These are phyloP conservation scores for Ericerus pela DNA, from an alignment of 1,140 invertebrate species.

Conservation along the genomic window DNA sequence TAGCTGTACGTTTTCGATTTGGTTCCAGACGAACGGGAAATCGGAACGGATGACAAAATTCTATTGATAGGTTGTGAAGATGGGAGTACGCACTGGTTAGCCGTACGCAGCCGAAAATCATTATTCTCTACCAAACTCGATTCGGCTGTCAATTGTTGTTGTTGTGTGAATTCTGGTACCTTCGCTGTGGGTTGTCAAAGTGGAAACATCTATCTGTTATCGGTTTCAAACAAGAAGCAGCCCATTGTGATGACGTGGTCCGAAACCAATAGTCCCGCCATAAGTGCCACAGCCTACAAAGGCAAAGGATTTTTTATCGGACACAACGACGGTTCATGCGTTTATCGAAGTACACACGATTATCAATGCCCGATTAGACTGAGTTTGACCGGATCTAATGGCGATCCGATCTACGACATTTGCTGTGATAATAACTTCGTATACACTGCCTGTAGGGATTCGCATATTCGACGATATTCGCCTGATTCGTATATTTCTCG, in stretches of 20 bases:
- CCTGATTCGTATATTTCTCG: slow-evolving; percentile 8
- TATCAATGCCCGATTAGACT: slow-evolving; percentile 31
- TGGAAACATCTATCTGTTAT: slow-evolving; percentile 36
- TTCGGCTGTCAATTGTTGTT: slow-evolving; percentile 37
- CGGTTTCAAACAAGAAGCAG: slow-evolving; percentile 25
- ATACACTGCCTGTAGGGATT: slow-evolving; percentile 40
- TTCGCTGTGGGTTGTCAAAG: slow-evolving; percentile 36
- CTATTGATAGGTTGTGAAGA: slow-evolving; percentile 47
- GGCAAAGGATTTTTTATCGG: slow-evolving; percentile 34
- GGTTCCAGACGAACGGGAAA: slow-evolving; percentile 38
- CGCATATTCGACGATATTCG: slow-evolving; percentile 38
- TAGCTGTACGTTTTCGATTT: slow-evolving; percentile 34
- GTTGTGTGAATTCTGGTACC: slow-evolving; percentile 29
- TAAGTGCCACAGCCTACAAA: slow-evolving; percentile 34
- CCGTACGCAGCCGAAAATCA: slow-evolving; percentile 38
- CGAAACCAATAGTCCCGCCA: slow-evolving; percentile 29
- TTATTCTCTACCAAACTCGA: slow-evolving; percentile 31
- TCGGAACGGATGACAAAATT: slow-evolving; percentile 48
- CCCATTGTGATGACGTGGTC: slow-evolving; percentile 26
- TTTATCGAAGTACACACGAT: slow-evolving; percentile 29
- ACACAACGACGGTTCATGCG: slow-evolving; percentile 43
- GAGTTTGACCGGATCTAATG: slow-evolving; percentile 49
- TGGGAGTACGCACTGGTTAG: slow-evolving; percentile 38
- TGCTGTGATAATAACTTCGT: slow-evolving; percentile 37
- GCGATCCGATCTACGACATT: slow-evolving; percentile 45